A percentile compares a stretch with the other conserved stretches of the same genome.
phyloP scores from a whole-genome alignment of 2,113 vertebrate species.

The Apeltes quadracus region DNA sequence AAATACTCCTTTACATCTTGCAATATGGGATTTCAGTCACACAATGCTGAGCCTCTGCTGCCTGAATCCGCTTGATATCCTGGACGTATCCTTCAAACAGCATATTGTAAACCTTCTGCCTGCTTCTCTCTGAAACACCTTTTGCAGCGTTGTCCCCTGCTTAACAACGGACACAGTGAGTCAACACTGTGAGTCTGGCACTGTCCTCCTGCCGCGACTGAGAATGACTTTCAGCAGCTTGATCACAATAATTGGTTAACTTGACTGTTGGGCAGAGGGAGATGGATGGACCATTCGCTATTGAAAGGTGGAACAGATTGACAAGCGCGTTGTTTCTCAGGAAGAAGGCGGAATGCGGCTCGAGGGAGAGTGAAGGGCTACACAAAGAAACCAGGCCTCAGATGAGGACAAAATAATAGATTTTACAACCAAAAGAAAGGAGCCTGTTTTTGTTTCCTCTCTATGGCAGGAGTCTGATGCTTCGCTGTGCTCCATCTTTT shows the following conservation, averaged over 20 bases:
- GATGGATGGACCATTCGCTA: constrained; percentile 67
- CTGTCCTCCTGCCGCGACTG: constrained; percentile 41
- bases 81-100: not conserved
- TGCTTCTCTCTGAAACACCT: not conserved
- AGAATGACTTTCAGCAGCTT: constrained; percentile 73
- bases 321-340: constrained; percentile 57
- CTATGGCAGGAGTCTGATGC: constrained; percentile 62
- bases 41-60: not conserved
- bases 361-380: constrained; percentile 50
- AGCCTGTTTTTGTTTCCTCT: constrained; percentile 65
- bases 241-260: constrained; percentile 74
- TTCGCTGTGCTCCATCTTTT: constrained; percentile 61
- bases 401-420: constrained; percentile 60
- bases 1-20: not conserved
- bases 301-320: constrained; percentile 67
- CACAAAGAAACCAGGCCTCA: constrained; percentile 56
- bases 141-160: constrained; percentile 22
- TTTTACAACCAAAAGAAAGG: constrained; percentile 55
- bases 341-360: constrained; percentile 63
- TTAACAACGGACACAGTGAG: constrained; percentile 57
- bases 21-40: not conserved
- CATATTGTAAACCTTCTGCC: not conserved
- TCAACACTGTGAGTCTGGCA: constrained; percentile 50
- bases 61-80: not conserved
- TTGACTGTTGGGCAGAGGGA: constrained; percentile 56